Evolutionary conservation across 2,888 invertebrate genomes (phyloP).

Genomic region (Megaustenia siamemsis): DNA sequence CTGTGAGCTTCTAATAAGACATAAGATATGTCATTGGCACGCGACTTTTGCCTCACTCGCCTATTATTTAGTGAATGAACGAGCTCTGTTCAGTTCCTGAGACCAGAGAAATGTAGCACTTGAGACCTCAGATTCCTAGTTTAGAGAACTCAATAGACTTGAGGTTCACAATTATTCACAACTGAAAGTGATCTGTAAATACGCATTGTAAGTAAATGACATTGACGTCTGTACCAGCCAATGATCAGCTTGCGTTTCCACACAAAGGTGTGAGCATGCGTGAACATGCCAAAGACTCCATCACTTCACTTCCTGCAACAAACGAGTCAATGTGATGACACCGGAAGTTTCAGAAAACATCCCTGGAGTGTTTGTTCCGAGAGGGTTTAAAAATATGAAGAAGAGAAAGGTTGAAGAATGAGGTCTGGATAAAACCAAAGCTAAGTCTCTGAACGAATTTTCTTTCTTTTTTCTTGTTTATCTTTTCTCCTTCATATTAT

Average conservation of each 20-base stretch:
- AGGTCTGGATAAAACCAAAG: background rate
- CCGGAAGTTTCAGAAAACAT: background rate
- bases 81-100: too few species aligned
- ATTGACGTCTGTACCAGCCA: background rate
- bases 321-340: background rate
- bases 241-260: background rate
- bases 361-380: background rate
- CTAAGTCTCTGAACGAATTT: background rate
- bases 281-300: background rate
- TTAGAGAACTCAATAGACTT: too few species aligned
- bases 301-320: conserved; percentile 5
- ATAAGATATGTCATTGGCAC: too few species aligned
- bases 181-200: background rate
- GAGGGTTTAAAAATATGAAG: background rate
- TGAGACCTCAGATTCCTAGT: too few species aligned
- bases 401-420: background rate
- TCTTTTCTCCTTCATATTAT: too few species aligned
- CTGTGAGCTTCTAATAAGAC: too few species aligned
- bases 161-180: too few species aligned
- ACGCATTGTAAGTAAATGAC: too few species aligned
- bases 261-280: background rate
- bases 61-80: too few species aligned
- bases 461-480: background rate
- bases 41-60: too few species aligned
- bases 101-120: too few species aligned